Conservation (phyloP, 1,140 invertebrate genomes). For the Thereuonema tuberculata region DNA sequence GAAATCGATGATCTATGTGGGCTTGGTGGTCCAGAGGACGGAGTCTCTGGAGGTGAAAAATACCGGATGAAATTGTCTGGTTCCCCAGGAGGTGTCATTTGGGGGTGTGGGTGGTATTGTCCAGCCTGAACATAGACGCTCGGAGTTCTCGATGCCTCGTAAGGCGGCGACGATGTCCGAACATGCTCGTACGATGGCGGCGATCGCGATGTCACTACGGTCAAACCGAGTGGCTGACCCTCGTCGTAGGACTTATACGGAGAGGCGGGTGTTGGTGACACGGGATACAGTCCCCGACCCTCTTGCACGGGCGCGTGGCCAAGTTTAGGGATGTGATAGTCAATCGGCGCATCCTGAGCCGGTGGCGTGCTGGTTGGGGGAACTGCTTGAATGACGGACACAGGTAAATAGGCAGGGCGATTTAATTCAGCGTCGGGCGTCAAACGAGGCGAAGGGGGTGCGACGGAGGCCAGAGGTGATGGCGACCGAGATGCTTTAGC, state of each 20-base stretch:
- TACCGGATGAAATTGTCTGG: background rate
- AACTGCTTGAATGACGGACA: slow-evolving; percentile 67
- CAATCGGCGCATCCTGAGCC: slow-evolving; percentile 64
- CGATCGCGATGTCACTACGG: no score
- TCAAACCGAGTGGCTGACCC: no score
- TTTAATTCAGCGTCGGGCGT: slow-evolving; percentile 20
- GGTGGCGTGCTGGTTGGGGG: slow-evolving; percentile 38
- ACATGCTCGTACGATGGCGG: no score
- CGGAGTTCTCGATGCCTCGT: background rate
- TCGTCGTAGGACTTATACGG: background rate
- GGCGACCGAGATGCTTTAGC: background rate
- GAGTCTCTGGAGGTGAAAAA: no score
- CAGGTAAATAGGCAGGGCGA: slow-evolving; percentile 37
- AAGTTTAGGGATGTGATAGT: slow-evolving; percentile 70
- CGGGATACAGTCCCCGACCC: background rate
- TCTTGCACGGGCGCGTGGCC: background rate
- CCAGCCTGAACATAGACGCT: background rate
- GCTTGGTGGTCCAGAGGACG: no score
- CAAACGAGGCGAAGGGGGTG: slow-evolving; percentile 11
- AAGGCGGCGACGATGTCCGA: background rate
- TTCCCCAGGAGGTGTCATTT: background rate
- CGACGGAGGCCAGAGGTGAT: slow-evolving; percentile 22
- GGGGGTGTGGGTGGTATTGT: background rate
- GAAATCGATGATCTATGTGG: no score
- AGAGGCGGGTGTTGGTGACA: background rate